These are phyloP conservation scores for Pygocentrus nattereri DNA, from an alignment of 2,797 vertebrate species.

Conservation along the genomic window DNA sequence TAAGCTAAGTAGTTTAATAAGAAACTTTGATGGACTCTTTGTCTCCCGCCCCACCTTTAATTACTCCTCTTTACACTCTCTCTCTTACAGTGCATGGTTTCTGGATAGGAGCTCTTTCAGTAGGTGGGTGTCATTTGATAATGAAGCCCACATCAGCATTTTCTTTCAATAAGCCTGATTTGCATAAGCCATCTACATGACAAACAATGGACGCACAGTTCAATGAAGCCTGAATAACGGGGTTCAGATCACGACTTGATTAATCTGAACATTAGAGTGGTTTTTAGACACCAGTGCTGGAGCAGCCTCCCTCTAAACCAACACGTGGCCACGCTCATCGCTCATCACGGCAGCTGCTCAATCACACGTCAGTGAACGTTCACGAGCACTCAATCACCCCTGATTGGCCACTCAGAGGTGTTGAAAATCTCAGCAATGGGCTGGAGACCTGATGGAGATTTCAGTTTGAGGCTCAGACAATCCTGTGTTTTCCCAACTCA, in stretches of 20 bases:
- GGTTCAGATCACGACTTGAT: conserved; percentile 70
- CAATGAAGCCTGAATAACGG: conserved; percentile 80
- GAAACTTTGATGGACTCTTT: conserved; percentile 62
- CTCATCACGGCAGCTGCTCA: conserved; percentile 53
- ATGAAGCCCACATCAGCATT: conserved; percentile 60
- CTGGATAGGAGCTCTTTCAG: conserved; percentile 11
- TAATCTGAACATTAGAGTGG: conserved; percentile 65
- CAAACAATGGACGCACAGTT: conserved; percentile 69
- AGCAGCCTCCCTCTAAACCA: conserved; percentile 56
- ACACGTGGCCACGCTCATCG: conserved; percentile 45
- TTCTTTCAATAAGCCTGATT: conserved; percentile 61
- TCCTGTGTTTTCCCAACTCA: conserved; percentile 20
- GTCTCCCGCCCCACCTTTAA: conserved; percentile 64
- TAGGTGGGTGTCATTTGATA: conserved; percentile 55
- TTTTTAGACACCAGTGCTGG: conserved; percentile 57
- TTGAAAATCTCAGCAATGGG: conserved; percentile 29
- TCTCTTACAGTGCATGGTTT: conserved; percentile 25
- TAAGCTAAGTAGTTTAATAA: conserved; percentile 50
- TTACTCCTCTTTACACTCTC: conserved; percentile 51
- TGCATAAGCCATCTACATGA: conserved; percentile 71
- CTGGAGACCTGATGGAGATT: conserved; percentile 16
- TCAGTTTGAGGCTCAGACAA: conserved; percentile 24
- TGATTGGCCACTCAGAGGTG: conserved; percentile 48
- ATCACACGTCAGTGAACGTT: conserved; percentile 44
- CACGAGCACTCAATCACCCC: conserved; percentile 36